phyloP scores from a whole-genome alignment of 2,113 vertebrate species.

The Platysternon megacephalum region DNA sequence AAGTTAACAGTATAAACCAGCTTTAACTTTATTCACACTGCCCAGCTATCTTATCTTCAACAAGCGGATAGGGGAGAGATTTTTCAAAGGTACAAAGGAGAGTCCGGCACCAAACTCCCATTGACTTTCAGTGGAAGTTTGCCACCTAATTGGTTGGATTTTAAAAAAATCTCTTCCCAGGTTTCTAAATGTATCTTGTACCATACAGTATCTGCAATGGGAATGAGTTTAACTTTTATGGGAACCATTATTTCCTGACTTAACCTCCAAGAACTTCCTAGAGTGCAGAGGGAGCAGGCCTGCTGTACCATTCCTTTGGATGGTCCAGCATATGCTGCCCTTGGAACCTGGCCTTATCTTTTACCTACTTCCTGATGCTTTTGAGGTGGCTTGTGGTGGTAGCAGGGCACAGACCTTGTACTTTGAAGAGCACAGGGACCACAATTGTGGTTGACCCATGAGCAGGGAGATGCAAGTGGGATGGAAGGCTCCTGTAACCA shows the following conservation, averaged over 20 bases:
- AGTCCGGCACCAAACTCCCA: neutral
- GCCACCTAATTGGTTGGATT: neutral
- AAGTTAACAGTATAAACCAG: neutral
- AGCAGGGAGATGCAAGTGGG: neutral
- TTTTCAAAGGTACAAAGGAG: neutral
- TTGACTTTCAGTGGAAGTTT: neutral
- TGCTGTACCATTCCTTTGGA: neutral
- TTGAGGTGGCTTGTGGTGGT: neutral
- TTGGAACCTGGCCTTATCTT: neutral
- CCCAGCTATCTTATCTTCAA: neutral
- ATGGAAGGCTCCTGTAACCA: neutral
- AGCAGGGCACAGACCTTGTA: neutral
- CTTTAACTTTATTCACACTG: conserved; percentile 1
- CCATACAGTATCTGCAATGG: neutral
- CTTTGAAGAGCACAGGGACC: neutral
- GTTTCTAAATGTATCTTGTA: neutral
- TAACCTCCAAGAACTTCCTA: neutral
- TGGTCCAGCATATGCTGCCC: neutral
- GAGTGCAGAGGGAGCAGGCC: neutral
- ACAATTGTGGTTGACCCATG: neutral
- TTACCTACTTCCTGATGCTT: neutral
- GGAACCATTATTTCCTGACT: neutral
- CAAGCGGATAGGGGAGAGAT: neutral
- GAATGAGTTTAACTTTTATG: neutral
- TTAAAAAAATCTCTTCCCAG: neutral